Evolutionary conservation across 1,140 invertebrate species (phyloP).

Genomic region (Pemphigus obesinymphae): DNA sequence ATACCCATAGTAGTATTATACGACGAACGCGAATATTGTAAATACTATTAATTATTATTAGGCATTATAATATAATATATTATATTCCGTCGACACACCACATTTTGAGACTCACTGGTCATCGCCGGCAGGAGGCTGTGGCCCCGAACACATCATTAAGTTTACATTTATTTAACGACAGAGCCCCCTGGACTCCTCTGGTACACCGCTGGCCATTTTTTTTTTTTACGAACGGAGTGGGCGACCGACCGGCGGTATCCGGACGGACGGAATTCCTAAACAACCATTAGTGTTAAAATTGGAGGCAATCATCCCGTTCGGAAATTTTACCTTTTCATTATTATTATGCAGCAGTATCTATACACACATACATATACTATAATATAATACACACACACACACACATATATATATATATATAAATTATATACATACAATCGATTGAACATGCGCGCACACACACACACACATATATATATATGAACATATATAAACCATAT

Average conservation of each 20-base stretch:
- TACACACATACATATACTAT: not conserved
- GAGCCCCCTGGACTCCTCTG: slow-evolving; percentile 11
- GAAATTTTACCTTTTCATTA: slow-evolving; percentile 35
- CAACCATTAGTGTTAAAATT: slow-evolving; percentile 42
- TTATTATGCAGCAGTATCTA: not conserved
- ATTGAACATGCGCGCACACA: not conserved
- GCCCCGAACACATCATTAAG: slow-evolving; percentile 41
- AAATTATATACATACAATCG: not conserved
- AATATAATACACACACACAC: not conserved
- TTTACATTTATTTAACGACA: slow-evolving; percentile 40
- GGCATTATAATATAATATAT: not conserved
- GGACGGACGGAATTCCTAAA: slow-evolving; percentile 32
- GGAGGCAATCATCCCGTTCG: slow-evolving; percentile 39
- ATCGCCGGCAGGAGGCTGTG: slow-evolving; percentile 10
- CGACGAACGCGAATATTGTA: not conserved
- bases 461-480: not conserved
- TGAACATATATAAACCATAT: too few relatives aligned
- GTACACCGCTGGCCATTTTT: slow-evolving; percentile 40
- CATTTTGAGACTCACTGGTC: slow-evolving; percentile 26
- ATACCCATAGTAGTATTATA: too few relatives aligned
- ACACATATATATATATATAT: not conserved
- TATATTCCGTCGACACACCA: not conserved
- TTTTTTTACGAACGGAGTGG: slow-evolving; percentile 34
- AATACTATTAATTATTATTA: not conserved
- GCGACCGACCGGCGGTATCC: slow-evolving; percentile 31